Percentiles rank a stretch among this genome's conserved stretches.
phyloP scores from a whole-genome alignment of 2,797 vertebrate species.

The Schizopygopsis pylzovi region DNA sequence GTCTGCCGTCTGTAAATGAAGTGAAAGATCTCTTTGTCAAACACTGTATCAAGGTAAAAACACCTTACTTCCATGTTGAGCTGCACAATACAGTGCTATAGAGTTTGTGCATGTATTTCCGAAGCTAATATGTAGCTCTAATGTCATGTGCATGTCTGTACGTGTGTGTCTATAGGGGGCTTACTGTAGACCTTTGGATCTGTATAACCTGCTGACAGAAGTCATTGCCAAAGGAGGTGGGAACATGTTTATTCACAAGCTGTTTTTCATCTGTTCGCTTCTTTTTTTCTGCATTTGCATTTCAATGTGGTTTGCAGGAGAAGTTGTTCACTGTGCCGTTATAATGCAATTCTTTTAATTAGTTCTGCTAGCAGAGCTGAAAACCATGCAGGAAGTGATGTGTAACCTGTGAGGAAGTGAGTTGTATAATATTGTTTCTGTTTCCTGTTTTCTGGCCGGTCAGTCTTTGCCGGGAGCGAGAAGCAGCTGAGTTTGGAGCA shows the following conservation, averaged over 20 bases:
- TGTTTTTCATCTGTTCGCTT: not conserved
- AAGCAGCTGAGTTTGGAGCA: slow-evolving; percentile 74
- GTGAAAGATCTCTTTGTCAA: slow-evolving; percentile 67
- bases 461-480: slow-evolving; percentile 76
- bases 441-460: slow-evolving; percentile 36
- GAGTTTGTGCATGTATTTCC: not conserved
- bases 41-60: slow-evolving; percentile 71
- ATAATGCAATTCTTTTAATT: not conserved
- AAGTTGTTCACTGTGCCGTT: not conserved
- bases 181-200: slow-evolving; percentile 68
- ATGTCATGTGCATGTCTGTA: not conserved
- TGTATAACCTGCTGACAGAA: slow-evolving; percentile 72
- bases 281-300: slow-evolving; percentile 16
- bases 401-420: not conserved
- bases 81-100: not conserved
- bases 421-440: not conserved
- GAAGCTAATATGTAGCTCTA: not conserved
- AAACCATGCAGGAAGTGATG: not conserved
- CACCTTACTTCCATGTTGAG: not conserved
- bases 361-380: not conserved
- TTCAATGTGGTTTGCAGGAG: not conserved
- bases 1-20: slow-evolving; percentile 63
- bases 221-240: slow-evolving; percentile 73
- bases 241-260: slow-evolving; percentile 34
- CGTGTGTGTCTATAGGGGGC: slow-evolving; percentile 57